phyloP scores from a whole-genome alignment of 2,113 vertebrate genomes.

The Scolopax mira region DNA sequence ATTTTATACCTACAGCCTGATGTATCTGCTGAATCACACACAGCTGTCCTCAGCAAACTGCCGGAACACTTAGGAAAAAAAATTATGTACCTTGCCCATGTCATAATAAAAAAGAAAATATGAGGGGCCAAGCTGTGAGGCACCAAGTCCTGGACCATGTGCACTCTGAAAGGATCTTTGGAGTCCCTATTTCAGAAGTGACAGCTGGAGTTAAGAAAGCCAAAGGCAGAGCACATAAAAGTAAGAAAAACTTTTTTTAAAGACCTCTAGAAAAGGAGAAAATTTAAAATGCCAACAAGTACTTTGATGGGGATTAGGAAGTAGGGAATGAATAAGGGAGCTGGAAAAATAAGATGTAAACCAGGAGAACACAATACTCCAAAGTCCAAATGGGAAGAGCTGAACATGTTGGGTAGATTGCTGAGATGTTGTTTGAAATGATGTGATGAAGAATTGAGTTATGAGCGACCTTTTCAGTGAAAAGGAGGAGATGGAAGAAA shows the following conservation, averaged over 20 bases:
- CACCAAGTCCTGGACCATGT: rapidly evolving
- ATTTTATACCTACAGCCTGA: constrained; percentile 26
- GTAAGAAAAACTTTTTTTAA: not conserved
- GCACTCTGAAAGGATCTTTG: not conserved
- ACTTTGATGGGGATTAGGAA: not conserved
- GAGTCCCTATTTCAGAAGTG: not conserved
- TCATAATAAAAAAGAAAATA: not conserved
- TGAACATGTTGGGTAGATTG: not conserved
- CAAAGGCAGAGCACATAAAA: not conserved
- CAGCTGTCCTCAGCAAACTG: not conserved
- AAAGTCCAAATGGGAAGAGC: not conserved
- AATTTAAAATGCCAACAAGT: rapidly evolving
- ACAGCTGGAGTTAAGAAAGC: not conserved
- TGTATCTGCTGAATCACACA: constrained; percentile 26
- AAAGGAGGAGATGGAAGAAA: not conserved
- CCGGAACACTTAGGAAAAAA: not conserved
- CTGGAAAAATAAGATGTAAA: not conserved
- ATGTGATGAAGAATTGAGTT: not conserved
- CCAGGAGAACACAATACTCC: not conserved
- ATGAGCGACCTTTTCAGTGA: not conserved
- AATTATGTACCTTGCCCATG: not conserved
- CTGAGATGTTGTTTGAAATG: not conserved
- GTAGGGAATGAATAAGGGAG: not conserved
- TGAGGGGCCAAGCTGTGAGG: not conserved
- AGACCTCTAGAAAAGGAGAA: not conserved